These are phyloP conservation scores for Propithecus coquereli DNA, from an alignment of 2,113 vertebrate species.

Conservation along the genomic window DNA sequence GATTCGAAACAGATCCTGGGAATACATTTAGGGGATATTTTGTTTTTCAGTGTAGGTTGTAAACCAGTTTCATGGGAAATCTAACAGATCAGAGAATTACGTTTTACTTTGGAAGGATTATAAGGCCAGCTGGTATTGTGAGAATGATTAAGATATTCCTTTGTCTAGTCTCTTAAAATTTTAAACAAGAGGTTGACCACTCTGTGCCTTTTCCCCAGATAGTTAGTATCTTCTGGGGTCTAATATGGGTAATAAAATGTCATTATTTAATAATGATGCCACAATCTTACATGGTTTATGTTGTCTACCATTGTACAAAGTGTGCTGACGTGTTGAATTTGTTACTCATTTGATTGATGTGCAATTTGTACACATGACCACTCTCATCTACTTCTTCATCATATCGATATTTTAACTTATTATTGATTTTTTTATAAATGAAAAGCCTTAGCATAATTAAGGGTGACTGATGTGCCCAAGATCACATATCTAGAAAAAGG, in stretches of 20 bases:
- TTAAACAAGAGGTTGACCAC: neutral
- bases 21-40: neutral
- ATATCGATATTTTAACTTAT: neutral
- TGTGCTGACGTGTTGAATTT: neutral
- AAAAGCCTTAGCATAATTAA: neutral
- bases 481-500: neutral
- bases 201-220: neutral
- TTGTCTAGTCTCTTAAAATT: neutral
- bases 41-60: neutral
- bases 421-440: neutral
- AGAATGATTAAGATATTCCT: neutral
- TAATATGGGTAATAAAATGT: too few relatives aligned
- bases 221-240: neutral
- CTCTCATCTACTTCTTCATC: neutral
- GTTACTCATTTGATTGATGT: neutral
- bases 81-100: neutral
- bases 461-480: neutral
- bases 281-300: neutral
- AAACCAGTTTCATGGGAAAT: neutral
- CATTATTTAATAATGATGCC: neutral
- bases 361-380: neutral
- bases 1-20: neutral
- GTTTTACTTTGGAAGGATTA: neutral
- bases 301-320: neutral
- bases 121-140: neutral